phyloP scores from a whole-genome alignment of 1,140 invertebrate genomes.

The Eupeodes corollae region DNA sequence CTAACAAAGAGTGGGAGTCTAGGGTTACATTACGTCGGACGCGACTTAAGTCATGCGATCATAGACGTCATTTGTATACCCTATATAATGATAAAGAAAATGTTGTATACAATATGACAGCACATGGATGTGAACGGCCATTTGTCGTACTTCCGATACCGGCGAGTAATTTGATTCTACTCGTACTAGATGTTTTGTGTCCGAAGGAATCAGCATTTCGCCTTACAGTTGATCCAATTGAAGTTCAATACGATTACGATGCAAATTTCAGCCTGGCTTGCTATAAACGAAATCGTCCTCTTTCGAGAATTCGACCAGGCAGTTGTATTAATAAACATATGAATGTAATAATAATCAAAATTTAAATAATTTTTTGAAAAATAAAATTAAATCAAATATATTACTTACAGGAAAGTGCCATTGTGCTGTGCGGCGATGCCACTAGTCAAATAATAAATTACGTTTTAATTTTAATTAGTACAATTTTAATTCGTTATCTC shows the following conservation, averaged over 20 bases:
- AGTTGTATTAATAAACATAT: constrained; percentile 59
- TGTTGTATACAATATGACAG: constrained; percentile 31
- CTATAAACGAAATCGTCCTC: constrained; percentile 46
- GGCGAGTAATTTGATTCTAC: constrained; percentile 70
- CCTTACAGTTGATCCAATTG: constrained; percentile 48
- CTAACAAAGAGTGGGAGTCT: constrained; percentile 22
- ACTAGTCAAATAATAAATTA: neutral
- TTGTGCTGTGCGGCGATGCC: constrained; percentile 39
- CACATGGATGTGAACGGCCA: constrained; percentile 46
- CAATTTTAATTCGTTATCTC: neutral
- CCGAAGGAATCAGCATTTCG: constrained; percentile 30
- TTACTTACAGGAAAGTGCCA: constrained; percentile 40
- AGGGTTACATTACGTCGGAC: constrained; percentile 61
- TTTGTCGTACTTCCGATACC: constrained; percentile 74
- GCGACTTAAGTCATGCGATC: constrained; percentile 27
- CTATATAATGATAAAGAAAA: constrained; percentile 33
- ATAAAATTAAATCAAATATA: constrained; percentile 1
- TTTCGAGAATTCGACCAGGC: constrained; percentile 45
- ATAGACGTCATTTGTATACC: constrained; percentile 37
- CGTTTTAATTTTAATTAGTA: neutral
- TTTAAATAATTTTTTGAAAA: neutral
- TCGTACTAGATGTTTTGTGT: constrained; percentile 65
- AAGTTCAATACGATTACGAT: constrained; percentile 42
- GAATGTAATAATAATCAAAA: constrained; percentile 44
- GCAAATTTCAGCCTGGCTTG: constrained; percentile 50